Base-by-base conservation (phyloP, 2,888 invertebrate genomes). In the Tetragonisca angustula region DNA sequence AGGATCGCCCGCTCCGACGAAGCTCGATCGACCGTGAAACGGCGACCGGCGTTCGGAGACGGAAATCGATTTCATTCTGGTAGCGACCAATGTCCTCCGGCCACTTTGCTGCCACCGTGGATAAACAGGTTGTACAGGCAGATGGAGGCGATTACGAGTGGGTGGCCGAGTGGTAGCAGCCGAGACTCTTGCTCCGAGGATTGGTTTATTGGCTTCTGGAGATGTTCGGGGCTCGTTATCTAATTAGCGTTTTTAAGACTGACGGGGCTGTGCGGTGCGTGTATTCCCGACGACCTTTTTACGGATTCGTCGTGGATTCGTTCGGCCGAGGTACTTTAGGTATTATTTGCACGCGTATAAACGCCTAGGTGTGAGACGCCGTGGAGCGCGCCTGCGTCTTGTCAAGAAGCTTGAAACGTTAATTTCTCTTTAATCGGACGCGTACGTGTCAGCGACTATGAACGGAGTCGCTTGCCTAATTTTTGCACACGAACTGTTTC, bases 1-100 rank as follows among this genome's bases (percentile, higher is more conserved):
- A 27, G 67, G 65, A 76, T 43, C 43, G 71, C 73, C 73, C 27
- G 69, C 59, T 49, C 49, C 68, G 76, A 27, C 78, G 76, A 50
- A 68, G 80, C 76, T 83, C 86, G 88, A 84, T 84, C 78, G 88
- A 89, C 80, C 88, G 88, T 89, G 87, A 86, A 89, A 89, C 72
- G 77, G 81, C 73, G 68, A 72, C 52, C 73, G 80, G 80, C 71
- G 43, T 43, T 43, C 43, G 72, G 61, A 70, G 72, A 73, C 80
- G 89, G 89, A 89, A 89, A 89, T 89, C 83, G 88, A 89, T 89
- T 89, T 89, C 81, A 77, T 78, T 83, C 85, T 78, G 85, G 89
- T 89, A 82, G 86, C 89, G 71, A 75, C 50, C 83, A 81, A 79
- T 76, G 83, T 71, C 67, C 65, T 74, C 68, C 76, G 81, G 83